phyloP scores from a whole-genome alignment of 2,797 vertebrate species.

The Enteromius trimaculatus region DNA sequence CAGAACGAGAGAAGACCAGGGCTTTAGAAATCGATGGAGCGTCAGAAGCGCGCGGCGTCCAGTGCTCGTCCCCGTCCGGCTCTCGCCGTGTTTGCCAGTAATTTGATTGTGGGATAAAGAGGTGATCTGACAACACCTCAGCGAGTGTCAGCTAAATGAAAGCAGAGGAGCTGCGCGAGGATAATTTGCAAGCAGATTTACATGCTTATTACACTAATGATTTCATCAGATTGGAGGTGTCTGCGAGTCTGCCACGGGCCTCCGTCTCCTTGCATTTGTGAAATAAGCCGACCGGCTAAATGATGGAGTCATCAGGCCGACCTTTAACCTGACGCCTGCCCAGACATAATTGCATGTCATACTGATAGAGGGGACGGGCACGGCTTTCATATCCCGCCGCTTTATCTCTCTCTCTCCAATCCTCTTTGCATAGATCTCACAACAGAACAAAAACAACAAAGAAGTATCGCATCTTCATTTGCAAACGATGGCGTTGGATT shows the following conservation, averaged over 20 bases:
- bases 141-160: constrained; percentile 86
- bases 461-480: constrained; percentile 98
- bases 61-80: neutral
- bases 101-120: constrained; percentile 89
- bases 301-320: constrained; percentile 97
- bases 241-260: constrained; percentile 80
- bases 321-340: constrained; percentile 89
- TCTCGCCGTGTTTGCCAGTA: constrained; percentile 68
- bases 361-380: constrained; percentile 81
- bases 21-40: constrained; percentile 23
- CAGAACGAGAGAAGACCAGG: constrained; percentile 30
- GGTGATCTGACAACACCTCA: constrained; percentile 83
- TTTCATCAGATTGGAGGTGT: constrained; percentile 94
- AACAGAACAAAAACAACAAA: constrained; percentile 87
- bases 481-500: constrained; percentile 99
- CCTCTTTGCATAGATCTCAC: constrained; percentile 46
- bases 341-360: constrained; percentile 93
- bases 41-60: constrained; percentile 14
- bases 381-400: constrained; percentile 41
- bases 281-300: constrained; percentile 82
- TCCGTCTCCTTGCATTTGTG: constrained; percentile 58
- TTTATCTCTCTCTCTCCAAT: constrained; percentile 1
- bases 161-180: constrained; percentile 81
- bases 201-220: constrained; percentile 99
- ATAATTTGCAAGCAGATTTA: constrained; percentile 98